phyloP scores from a whole-genome alignment of 1,140 invertebrate genomes.

The Cydia fagiglandana region DNA sequence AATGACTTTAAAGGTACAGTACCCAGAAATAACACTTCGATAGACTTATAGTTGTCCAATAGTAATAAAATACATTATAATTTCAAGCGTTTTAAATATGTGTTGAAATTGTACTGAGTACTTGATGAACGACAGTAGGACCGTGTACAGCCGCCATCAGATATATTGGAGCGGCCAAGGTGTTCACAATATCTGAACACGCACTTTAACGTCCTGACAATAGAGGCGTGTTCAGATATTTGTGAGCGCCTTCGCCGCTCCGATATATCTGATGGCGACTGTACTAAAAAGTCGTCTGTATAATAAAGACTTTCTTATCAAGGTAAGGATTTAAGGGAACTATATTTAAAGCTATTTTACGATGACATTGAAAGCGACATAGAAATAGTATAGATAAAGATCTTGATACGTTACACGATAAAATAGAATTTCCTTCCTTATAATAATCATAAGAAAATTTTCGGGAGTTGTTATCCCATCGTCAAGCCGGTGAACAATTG shows the following conservation, averaged over 20 bases:
- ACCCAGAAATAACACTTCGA: background rate
- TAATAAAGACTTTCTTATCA: background rate
- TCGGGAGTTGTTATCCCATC: slow-evolving; percentile 43
- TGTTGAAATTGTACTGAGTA: too few relatives aligned
- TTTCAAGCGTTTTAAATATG: too few relatives aligned
- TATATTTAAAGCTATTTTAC: slow-evolving; percentile 63
- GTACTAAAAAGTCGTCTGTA: background rate
- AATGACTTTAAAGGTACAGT: background rate
- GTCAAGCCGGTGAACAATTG: slow-evolving; percentile 54
- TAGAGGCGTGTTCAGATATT: too few relatives aligned
- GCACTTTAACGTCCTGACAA: too few relatives aligned
- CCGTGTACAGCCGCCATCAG: too few relatives aligned
- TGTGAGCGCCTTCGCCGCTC: too few relatives aligned
- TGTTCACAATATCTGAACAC: too few relatives aligned
- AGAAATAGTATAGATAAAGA: slow-evolving; percentile 63
- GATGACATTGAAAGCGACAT: slow-evolving; percentile 74
- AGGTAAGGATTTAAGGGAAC: slow-evolving; percentile 15
- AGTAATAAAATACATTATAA: too few relatives aligned
- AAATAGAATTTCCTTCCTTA: slow-evolving; percentile 74
- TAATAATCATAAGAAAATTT: slow-evolving; percentile 77
- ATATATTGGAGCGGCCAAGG: too few relatives aligned
- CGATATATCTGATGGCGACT: too few relatives aligned
- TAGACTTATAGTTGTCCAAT: too few relatives aligned
- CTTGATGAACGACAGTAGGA: too few relatives aligned
- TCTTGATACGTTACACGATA: slow-evolving; percentile 65